Conservation (phyloP, 2,888 invertebrate genomes). For the Ichneumon xanthorius region DNA sequence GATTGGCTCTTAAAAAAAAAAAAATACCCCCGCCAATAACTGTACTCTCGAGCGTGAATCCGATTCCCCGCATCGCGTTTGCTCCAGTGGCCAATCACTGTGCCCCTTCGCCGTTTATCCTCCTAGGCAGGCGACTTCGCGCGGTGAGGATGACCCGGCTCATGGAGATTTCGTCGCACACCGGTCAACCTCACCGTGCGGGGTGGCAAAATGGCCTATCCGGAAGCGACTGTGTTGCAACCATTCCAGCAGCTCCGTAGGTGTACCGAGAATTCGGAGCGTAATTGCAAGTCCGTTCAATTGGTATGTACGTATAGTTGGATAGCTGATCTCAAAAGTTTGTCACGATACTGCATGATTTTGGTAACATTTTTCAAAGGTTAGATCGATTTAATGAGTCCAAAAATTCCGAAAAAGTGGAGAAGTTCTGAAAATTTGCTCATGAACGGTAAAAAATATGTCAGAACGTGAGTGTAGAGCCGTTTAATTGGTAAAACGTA, state of each 20-base stretch:
- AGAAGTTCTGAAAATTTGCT: too few species aligned
- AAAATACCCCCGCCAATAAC: background rate
- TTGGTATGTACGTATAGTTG: too few species aligned
- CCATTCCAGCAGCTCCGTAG: background rate
- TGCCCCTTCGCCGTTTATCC: background rate
- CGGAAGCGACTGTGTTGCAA: background rate
- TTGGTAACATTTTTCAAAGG: too few species aligned
- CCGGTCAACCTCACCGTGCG: background rate
- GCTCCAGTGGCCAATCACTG: conserved; percentile 5
- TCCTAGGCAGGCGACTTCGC: background rate
- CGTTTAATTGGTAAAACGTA: too few species aligned
- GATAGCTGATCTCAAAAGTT: too few species aligned
- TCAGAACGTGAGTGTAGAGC: too few species aligned
- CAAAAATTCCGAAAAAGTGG: too few species aligned
- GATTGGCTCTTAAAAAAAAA: background rate
- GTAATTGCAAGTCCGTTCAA: too few species aligned
- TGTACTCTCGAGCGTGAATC: background rate
- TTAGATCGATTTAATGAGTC: too few species aligned
- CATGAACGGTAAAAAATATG: too few species aligned
- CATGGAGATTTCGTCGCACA: background rate
- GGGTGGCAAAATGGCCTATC: background rate
- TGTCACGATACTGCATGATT: too few species aligned
- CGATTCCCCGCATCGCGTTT: background rate
- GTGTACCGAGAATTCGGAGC: background rate
- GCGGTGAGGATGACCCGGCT: background rate